phyloP scores from a whole-genome alignment of 2,797 vertebrate species.

The Microctenopoma steveboyesi region DNA sequence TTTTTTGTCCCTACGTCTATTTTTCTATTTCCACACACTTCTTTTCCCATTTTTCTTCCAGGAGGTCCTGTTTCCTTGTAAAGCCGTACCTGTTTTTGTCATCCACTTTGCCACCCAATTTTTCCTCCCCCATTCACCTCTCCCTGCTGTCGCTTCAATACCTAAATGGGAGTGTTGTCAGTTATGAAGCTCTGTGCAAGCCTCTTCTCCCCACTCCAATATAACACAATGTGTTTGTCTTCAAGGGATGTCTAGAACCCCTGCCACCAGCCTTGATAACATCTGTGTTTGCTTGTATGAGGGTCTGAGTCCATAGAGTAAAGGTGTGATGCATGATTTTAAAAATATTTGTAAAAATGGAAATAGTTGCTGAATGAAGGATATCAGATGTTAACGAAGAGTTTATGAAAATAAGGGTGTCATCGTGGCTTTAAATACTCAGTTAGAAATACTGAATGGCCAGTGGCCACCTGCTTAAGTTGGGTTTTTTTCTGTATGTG shows the following conservation, averaged over 20 bases:
- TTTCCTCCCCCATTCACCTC: not conserved
- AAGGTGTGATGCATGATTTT: not conserved
- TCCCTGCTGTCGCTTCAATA: slow-evolving; percentile 23
- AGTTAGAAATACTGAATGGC: too few species aligned
- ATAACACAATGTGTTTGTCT: slow-evolving; percentile 36
- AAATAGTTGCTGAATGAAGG: not conserved
- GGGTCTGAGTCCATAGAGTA: not conserved
- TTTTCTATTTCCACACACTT: slow-evolving; percentile 24
- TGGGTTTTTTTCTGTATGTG: too few species aligned
- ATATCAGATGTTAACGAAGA: not conserved
- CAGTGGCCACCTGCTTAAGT: too few species aligned
- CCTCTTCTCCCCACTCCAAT: slow-evolving; percentile 20
- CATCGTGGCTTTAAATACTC: too few species aligned
- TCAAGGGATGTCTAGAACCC: slow-evolving; percentile 6
- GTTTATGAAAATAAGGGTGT: too few species aligned
- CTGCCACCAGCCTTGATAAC: slow-evolving; percentile 28
- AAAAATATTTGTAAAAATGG: not conserved
- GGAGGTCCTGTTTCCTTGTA: slow-evolving; percentile 47
- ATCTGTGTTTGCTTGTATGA: slow-evolving; percentile 26
- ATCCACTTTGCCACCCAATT: slow-evolving; percentile 12
- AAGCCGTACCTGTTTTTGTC: slow-evolving; percentile 50
- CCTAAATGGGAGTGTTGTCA: slow-evolving; percentile 40
- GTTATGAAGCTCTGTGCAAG: slow-evolving; percentile 2
- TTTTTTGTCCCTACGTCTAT: slow-evolving; percentile 25
- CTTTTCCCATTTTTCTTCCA: slow-evolving; percentile 23